These are phyloP conservation scores for Carterocephalus palaemon DNA, from an alignment of 2,888 invertebrate genomes.

Conservation along the genomic window DNA sequence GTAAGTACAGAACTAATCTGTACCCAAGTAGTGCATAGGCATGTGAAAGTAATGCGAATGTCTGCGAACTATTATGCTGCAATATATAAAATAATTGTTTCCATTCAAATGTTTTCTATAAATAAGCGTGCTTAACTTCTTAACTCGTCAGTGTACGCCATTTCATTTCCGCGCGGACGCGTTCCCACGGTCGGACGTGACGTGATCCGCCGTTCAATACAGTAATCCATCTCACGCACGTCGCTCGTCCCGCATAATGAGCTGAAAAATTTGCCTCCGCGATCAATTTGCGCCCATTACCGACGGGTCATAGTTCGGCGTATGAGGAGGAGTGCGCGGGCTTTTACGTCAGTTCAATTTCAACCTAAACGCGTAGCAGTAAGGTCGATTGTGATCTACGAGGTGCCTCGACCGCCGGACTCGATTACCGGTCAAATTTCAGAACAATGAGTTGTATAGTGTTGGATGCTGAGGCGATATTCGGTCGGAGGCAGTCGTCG, in stretches of 20 bases:
- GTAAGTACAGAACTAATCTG: too few species aligned
- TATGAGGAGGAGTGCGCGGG: constrained; percentile 40
- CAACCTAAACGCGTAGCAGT: constrained; percentile 26
- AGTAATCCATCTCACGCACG: constrained; percentile 28
- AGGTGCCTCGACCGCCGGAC: background rate
- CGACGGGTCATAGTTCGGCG: constrained; percentile 58
- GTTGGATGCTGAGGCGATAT: constrained; percentile 33
- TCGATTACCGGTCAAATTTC: background rate
- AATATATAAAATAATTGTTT: too few species aligned
- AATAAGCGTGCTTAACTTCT: too few species aligned
- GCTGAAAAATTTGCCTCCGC: constrained; percentile 55
- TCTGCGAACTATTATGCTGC: too few species aligned
- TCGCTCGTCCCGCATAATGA: constrained; percentile 45
- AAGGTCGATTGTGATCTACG: constrained; percentile 32
- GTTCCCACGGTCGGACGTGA: too few species aligned
- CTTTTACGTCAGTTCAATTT: constrained; percentile 38
- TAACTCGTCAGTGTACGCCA: too few species aligned
- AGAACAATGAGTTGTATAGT: constrained; percentile 1
- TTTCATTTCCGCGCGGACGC: too few species aligned
- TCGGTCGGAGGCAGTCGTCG: constrained; percentile 41
- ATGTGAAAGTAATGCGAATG: too few species aligned
- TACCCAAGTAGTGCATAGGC: too few species aligned
- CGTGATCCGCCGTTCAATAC: constrained; percentile 5
- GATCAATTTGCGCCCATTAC: constrained; percentile 66
- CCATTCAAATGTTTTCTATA: too few species aligned